Evolutionary conservation across 1,140 invertebrate genomes (phyloP), one percentile per base, ranked within the genome.

Genomic region (Leguminivora glycinivorella): DNA sequence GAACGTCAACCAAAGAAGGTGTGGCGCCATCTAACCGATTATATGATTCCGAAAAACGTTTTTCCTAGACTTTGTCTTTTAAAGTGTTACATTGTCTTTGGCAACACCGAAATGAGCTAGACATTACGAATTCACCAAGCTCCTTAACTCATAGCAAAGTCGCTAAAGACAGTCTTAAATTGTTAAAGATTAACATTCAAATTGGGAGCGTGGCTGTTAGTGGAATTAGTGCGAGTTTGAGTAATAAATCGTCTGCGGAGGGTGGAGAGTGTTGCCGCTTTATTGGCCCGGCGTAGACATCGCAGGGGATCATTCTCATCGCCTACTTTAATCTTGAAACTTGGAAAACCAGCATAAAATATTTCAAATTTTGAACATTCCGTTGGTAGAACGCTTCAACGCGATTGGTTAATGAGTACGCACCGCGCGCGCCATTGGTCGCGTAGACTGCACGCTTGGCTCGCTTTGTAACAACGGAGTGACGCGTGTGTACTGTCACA

Each of bases 111-210:
- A 76, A 76, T 74, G 75, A 79, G 75, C 75, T 73, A 66, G 70
- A 63, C 52, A 78, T 83, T 77, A 77, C 70, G 71, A 72, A 83
- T 81, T 79, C 76, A 75, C 69, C 72, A 73, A 77, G 76, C 76
- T 72, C 70, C 69, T 70, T 72, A 74, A 78, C 72, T 82, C 77
- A 76, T 83, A 81, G 77, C 81, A 80, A 83, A 81, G 81, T 84
- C 82, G 73, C 79, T 85, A 83, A 85, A 63, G 58, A 84, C 80
- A 83, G 76, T 78, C 81, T 81, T 83, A 85, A 87, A 90, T 87
- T 88, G 84, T 87, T 87, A 89, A 88, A 89, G 88, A 89, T 90
- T 90, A 85, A 84, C 84, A 90, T 89, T 87, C 82, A 90, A 88
- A 89, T 90, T 85, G 86, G 79, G 84, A 79, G 81, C 84, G 81